Conservation (phyloP, 2,113 vertebrate species). For the Prochilodus magdalenae region DNA sequence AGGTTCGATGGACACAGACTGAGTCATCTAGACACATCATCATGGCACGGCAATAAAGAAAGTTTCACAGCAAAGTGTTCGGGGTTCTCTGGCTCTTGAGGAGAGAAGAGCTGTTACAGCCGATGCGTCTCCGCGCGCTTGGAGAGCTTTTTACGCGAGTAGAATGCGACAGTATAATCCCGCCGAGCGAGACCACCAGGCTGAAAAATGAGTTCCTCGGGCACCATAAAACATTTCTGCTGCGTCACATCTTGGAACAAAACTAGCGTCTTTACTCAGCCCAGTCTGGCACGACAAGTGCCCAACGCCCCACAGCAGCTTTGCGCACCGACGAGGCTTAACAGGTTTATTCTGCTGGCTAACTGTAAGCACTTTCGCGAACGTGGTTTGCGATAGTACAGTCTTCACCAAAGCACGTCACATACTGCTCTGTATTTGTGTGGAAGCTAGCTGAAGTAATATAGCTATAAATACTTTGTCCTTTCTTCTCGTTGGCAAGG, state of each 20-base stretch:
- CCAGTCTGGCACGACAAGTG: not conserved
- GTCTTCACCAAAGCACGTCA: conserved; percentile 57
- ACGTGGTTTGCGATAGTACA: conserved; percentile 49
- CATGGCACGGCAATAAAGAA: too few relatives aligned
- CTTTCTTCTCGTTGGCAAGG: conserved; percentile 77
- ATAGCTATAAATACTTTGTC: conserved; percentile 65
- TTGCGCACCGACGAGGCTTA: conserved; percentile 70
- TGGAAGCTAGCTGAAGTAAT: conserved; percentile 55
- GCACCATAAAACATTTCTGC: conserved; percentile 10
- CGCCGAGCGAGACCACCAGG: not conserved
- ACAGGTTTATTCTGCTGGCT: not conserved
- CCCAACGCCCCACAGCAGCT: conserved; percentile 31
- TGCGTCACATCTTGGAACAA: not conserved
- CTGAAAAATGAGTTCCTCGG: not conserved
- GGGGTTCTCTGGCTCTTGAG: too few relatives aligned
- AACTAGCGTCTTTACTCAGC: not conserved
- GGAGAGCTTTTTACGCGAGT: conserved; percentile 77
- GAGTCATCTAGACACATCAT: too few relatives aligned
- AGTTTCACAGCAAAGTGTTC: too few relatives aligned
- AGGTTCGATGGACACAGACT: too few relatives aligned
- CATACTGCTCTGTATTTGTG: conserved; percentile 51
- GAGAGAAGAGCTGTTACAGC: too few relatives aligned
- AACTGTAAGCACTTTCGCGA: conserved; percentile 50
- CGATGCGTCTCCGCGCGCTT: not conserved
- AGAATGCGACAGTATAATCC: conserved; percentile 33